Conservation (phyloP, 2,113 vertebrate species). For the Felis catus region F.catus_Fca126_mat1.0 CM031417.1:82558501-82559000, state of each 20-base stretch:
- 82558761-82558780: not conserved
- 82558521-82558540: not conserved
- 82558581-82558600: not conserved
- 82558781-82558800: not conserved
- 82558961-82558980: not conserved
- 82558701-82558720: not conserved
- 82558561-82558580: not conserved
- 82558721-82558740: not conserved
- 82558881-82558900: not conserved
- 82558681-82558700: not conserved
- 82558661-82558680: not conserved
- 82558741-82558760: not conserved
- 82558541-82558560: not conserved
- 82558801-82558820: slow-evolving; percentile 12
- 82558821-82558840: not conserved
- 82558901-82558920: not conserved
- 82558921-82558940: not conserved
- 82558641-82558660: not conserved
- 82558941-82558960: slow-evolving; percentile 45
- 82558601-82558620: not conserved
- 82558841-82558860: not conserved
- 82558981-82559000: slow-evolving; percentile 32
- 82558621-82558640: not conserved
- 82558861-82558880: not conserved
- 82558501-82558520: not conserved